Evolutionary conservation across 2,888 invertebrate species (phyloP).

Genomic region (Laothoe populi): DNA sequence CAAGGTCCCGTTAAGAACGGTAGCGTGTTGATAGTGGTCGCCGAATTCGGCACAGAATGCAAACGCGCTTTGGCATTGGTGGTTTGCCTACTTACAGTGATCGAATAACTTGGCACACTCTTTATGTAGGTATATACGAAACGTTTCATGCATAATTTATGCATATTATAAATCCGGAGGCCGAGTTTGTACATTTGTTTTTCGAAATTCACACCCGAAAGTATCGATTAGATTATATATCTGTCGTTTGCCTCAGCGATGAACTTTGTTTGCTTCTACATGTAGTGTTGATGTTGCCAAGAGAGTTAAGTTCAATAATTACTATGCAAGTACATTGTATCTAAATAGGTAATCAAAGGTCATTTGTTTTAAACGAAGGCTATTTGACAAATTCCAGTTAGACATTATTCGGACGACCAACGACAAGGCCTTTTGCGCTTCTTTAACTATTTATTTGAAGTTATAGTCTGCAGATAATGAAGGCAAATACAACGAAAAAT

Average conservation of each 20-base stretch:
- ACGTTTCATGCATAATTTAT: conserved; percentile 21
- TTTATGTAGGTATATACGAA: conserved; percentile 18
- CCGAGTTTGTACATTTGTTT: conserved; percentile 20
- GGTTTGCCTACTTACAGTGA: conserved; percentile 38
- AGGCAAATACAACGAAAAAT: no score
- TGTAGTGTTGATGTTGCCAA: background rate
- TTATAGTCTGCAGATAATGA: no score
- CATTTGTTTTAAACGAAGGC: conserved; percentile 8
- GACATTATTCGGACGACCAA: conserved; percentile 12
- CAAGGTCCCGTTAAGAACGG: conserved; percentile 42
- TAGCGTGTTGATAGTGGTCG: conserved; percentile 39
- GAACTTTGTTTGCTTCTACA: background rate
- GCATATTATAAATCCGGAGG: conserved; percentile 19
- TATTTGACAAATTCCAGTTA: conserved; percentile 21
- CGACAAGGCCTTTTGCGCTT: conserved; percentile 25
- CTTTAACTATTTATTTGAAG: no score
- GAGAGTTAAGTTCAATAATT: background rate
- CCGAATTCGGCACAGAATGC: conserved; percentile 38
- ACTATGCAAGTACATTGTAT: background rate
- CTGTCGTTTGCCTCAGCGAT: background rate
- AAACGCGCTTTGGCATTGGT: conserved; percentile 41
- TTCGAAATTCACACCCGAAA: conserved; percentile 23
- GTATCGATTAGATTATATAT: conserved; percentile 2
- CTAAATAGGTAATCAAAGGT: conserved; percentile 1
- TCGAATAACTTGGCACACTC: conserved; percentile 23